Conservation (phyloP, 2,113 vertebrate genomes). For the Platichthys stellatus region DNA sequence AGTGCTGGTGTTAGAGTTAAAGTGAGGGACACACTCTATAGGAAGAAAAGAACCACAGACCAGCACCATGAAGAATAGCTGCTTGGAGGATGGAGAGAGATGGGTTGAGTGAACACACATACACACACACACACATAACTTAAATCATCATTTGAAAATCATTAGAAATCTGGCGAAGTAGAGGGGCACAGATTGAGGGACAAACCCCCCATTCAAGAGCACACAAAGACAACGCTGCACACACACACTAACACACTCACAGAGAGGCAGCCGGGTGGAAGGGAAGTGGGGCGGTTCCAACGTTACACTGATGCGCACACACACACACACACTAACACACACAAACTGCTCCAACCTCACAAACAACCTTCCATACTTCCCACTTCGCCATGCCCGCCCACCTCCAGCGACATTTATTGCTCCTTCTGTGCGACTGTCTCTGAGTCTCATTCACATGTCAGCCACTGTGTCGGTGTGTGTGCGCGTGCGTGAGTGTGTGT, state of each 20-base stretch:
- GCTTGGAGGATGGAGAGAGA: constrained; percentile 21
- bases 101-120: constrained; percentile 40
- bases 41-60: constrained; percentile 42
- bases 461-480: constrained; percentile 63
- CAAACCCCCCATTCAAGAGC: constrained; percentile 81
- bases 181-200: constrained; percentile 87
- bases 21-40: constrained; percentile 14
- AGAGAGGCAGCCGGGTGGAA: constrained; percentile 74
- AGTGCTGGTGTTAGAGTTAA: not conserved
- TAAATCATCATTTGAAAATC: constrained; percentile 92
- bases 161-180: constrained; percentile 89
- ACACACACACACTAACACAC: constrained; percentile 51
- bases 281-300: constrained; percentile 66
- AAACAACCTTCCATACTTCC: constrained; percentile 64
- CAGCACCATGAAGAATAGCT: constrained; percentile 51
- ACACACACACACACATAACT: constrained; percentile 59
- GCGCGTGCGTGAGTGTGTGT: constrained; percentile 22
- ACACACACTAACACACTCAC: constrained; percentile 63
- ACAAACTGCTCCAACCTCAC: constrained; percentile 34
- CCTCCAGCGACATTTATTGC: constrained; percentile 78
- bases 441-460: constrained; percentile 92
- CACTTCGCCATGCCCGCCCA: constrained; percentile 54
- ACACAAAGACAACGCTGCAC: constrained; percentile 86
- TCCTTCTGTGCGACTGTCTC: constrained; percentile 89
- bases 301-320: constrained; percentile 50